Percentiles rank a stretch among this genome's conserved stretches.
Evolutionary conservation across 2,888 invertebrate species (phyloP).

Genomic region (Atethmia centrago): DNA sequence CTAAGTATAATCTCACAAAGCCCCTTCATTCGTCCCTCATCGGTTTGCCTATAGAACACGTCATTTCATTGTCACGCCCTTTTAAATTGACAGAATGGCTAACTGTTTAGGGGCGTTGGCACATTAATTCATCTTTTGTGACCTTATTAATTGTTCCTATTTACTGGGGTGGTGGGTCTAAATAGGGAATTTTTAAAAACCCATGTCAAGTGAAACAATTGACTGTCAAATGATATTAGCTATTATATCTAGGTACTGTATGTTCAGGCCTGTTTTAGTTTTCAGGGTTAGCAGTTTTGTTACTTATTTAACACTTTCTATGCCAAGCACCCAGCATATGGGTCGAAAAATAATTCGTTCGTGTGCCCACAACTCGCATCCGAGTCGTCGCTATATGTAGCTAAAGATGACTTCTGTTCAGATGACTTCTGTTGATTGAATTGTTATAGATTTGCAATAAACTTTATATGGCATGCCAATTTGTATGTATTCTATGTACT

Average conservation of each 20-base stretch:
- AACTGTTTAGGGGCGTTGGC: conserved; percentile 33
- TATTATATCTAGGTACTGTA: neutral
- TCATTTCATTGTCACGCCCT: conserved; percentile 35
- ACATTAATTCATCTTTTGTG: conserved; percentile 42
- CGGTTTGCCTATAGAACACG: conserved; percentile 15
- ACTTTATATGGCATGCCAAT: too few relatives aligned
- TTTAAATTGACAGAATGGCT: conserved; percentile 29
- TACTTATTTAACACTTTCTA: neutral
- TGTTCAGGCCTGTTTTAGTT: conserved; percentile 24
- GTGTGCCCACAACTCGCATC: too few relatives aligned
- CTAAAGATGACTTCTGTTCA: too few relatives aligned
- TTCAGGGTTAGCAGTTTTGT: neutral
- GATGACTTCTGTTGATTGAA: too few relatives aligned
- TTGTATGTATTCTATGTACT: too few relatives aligned
- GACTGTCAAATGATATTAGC: conserved; percentile 1
- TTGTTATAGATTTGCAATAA: too few relatives aligned
- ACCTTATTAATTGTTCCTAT: conserved; percentile 39
- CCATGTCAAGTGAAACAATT: conserved; percentile 11
- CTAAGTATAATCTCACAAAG: conserved; percentile 14
- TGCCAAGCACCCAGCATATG: too few relatives aligned
- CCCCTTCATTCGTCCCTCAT: neutral
- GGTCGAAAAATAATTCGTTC: too few relatives aligned
- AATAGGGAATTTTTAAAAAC: neutral
- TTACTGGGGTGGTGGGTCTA: conserved; percentile 20
- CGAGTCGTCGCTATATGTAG: too few relatives aligned